phyloP scores from a whole-genome alignment of 2,797 vertebrate species.

The Carcharodon carcharias region DNA sequence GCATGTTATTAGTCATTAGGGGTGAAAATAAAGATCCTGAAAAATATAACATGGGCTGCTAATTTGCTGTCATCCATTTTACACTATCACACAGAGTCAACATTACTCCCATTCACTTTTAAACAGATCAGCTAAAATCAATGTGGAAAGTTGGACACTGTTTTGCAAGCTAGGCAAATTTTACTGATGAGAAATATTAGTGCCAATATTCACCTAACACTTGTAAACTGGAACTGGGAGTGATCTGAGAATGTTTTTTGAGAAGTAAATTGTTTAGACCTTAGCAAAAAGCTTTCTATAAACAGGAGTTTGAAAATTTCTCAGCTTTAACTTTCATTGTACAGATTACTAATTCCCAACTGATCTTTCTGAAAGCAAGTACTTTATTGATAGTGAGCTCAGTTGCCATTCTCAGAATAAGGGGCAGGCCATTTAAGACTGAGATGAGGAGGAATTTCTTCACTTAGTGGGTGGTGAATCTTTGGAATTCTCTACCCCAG shows the following conservation, averaged over 20 bases:
- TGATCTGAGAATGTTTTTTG: not conserved
- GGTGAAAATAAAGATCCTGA: not conserved
- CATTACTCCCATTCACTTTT: not conserved
- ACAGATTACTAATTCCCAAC: not conserved
- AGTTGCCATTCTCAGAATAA: not conserved
- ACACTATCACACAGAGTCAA: not conserved
- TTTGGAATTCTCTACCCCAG: too few relatives aligned
- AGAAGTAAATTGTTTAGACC: not conserved
- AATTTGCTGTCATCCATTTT: not conserved
- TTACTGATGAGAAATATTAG: not conserved
- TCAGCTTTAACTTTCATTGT: not conserved
- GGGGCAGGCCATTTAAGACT: too few relatives aligned
- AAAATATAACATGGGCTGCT: not conserved
- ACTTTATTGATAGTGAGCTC: not conserved
- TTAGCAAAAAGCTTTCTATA: not conserved
- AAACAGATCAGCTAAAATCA: not conserved
- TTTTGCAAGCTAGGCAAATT: not conserved
- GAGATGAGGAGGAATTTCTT: too few relatives aligned
- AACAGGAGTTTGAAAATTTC: not conserved
- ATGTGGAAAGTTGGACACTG: not conserved
- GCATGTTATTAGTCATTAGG: not conserved
- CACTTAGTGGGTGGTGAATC: too few relatives aligned
- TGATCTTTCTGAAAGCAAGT: not conserved
- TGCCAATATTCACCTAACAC: too few relatives aligned
- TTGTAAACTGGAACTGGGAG: not conserved